A percentile compares a stretch with the other conserved stretches of the same genome.
These are phyloP conservation scores for Eubasilissa splendida DNA, from an alignment of 2,888 invertebrate species.

Conservation along the genomic window DNA sequence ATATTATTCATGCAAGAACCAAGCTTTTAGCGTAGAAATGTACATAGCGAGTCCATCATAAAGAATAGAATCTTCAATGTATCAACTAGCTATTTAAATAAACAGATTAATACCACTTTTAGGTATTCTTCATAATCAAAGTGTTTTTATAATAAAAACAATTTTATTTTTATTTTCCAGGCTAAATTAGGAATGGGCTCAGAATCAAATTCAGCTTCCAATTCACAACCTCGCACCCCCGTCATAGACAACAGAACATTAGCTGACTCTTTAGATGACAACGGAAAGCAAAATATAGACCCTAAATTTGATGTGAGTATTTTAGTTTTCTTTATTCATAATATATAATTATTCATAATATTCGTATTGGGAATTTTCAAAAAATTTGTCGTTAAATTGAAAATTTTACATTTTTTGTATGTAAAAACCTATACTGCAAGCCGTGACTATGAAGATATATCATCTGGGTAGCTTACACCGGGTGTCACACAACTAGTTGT, in stretches of 20 bases:
- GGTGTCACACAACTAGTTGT: too few relatives aligned
- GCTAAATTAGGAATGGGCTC: slow-evolving; percentile 70
- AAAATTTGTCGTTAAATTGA: too few relatives aligned
- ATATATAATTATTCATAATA: too few relatives aligned
- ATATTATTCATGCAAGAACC: not conserved
- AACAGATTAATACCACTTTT: not conserved
- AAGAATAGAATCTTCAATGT: too few relatives aligned
- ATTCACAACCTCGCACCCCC: slow-evolving; percentile 68
- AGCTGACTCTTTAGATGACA: slow-evolving; percentile 66
- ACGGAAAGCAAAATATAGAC: slow-evolving; percentile 68
- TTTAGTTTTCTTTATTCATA: not conserved
- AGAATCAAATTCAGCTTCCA: slow-evolving; percentile 63
- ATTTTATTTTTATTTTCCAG: slow-evolving; percentile 60
- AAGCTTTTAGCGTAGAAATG: too few relatives aligned
- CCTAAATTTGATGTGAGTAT: slow-evolving; percentile 68
- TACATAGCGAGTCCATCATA: too few relatives aligned
- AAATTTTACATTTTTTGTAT: too few relatives aligned
- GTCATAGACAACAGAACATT: slow-evolving; percentile 67
- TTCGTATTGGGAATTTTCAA: too few relatives aligned
- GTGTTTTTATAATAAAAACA: not conserved
- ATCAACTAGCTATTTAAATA: not conserved
- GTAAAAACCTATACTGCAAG: too few relatives aligned
- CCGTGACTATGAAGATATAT: too few relatives aligned
- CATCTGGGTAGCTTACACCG: too few relatives aligned
- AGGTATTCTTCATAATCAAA: not conserved